Percentiles rank a stretch among this genome's conserved stretches.
Conservation (phyloP, 2,888 invertebrate species). For the Tiliacea aurago region DNA sequence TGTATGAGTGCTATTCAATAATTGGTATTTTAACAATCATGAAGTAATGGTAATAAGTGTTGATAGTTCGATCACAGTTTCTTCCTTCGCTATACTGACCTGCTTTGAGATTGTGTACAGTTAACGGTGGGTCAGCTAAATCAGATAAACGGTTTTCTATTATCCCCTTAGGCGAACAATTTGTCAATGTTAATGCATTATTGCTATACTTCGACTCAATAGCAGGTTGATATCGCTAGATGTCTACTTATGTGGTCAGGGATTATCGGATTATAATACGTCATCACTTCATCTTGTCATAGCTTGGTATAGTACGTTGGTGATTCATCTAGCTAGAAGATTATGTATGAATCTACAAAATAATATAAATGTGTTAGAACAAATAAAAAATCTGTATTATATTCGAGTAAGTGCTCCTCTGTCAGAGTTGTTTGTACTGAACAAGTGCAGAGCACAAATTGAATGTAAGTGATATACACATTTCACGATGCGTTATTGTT, state of each 20-base stretch:
- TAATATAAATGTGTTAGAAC: not conserved
- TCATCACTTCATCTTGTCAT: constrained; percentile 10
- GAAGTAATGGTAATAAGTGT: constrained; percentile 4
- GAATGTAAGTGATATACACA: constrained; percentile 31
- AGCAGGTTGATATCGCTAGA: constrained; percentile 15
- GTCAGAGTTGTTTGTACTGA: constrained; percentile 27
- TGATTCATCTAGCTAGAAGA: constrained; percentile 4
- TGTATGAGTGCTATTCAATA: not conserved
- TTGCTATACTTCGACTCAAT: constrained; percentile 45
- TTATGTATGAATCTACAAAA: not conserved
- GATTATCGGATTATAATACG: constrained; percentile 34
- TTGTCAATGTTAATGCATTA: constrained; percentile 54
- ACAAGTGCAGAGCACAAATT: constrained; percentile 33
- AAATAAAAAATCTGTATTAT: constrained; percentile 21
- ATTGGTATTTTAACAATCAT: not conserved
- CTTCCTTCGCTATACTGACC: constrained; percentile 9
- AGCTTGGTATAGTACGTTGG: not conserved
- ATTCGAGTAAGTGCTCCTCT: constrained; percentile 26
- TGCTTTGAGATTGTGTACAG: constrained; percentile 34
- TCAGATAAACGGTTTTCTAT: constrained; percentile 53
- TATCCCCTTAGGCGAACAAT: constrained; percentile 44
- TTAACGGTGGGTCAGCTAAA: constrained; percentile 38
- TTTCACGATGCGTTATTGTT: constrained; percentile 47
- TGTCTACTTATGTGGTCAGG: constrained; percentile 16
- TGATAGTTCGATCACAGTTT: not conserved